Base-by-base conservation (phyloP, 2,797 vertebrate species). In the Carduelis carduelis region DNA sequence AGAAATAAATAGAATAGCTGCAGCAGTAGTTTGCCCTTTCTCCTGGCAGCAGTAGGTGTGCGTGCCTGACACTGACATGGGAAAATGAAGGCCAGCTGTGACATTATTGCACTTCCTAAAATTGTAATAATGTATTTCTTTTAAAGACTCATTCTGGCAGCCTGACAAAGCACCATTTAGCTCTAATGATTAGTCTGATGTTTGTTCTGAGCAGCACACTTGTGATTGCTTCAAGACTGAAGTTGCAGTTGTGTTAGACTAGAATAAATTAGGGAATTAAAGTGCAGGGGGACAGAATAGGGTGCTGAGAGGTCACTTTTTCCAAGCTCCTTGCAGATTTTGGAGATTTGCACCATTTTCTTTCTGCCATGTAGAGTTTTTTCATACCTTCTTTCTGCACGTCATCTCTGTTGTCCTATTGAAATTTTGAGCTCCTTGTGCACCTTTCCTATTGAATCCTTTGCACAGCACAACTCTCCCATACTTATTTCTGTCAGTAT, bases 21-120 rank as follows among this genome's bases (percentile, higher is more conserved):
- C 14, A 66, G 32, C 39, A 20, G 37, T 32, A 44, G 35, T 19
- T 85, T 81, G 28, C 46, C 22, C 19, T 44, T 93, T 44, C 19
- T 76, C 9, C 44, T 37, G 23, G 39, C 17, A 60, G 9, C 12
- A 15, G 6, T n/a, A 14, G 0, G 0, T 56, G 2, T 0, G 1
- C 30, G 9, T 28, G 26, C 50, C 44, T 35, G 16, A n/a, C 19
- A 16, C 22, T 74, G 66, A 46, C 24, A 19, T 8, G n/a, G 59
- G 52, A 46, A 86, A 83, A 66, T n/a, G 32, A 65, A 60, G 47
- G 37, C 41, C 52, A 11, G 3, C 74, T 72, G 21, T 23, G 70
- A 80, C 39, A 4, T 53, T 56, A 82, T 89, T 77, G 75, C 39
- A 57, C 85, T 84, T 84, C 44, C 32, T 90, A 50, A 87, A 87